A percentile compares a stretch with the other conserved stretches of the same genome.
phyloP scores from a whole-genome alignment of 1,140 invertebrate species.

The Anadara kagoshimensis region DNA sequence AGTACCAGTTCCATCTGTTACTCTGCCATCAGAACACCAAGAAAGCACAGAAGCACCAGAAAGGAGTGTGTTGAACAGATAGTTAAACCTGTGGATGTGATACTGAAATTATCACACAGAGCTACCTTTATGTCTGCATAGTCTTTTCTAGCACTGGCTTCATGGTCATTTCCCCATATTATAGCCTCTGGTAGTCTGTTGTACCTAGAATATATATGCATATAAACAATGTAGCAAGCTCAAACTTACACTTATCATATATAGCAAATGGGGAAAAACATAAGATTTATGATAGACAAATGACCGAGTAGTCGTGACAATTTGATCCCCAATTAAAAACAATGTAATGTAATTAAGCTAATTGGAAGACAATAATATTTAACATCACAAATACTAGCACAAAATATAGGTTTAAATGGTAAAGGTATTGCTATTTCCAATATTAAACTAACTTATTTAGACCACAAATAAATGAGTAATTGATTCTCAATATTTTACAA shows the following conservation, averaged over 20 bases:
- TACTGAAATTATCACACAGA: neutral
- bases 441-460: no score
- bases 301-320: no score
- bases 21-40: slow-evolving; percentile 31
- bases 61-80: neutral
- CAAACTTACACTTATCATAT: neutral
- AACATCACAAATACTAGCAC: no score
- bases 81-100: slow-evolving; percentile 6
- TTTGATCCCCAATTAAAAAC: neutral
- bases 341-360: neutral
- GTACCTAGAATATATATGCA: slow-evolving; percentile 9
- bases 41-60: slow-evolving; percentile 6
- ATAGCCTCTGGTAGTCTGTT: slow-evolving; percentile 9
- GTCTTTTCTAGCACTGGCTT: slow-evolving; percentile 1
- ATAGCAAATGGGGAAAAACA: neutral
- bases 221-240: neutral
- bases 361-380: neutral
- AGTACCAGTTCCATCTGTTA: neutral
- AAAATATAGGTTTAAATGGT: no score
- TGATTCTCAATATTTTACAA: neutral
- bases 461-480: no score
- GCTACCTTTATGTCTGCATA: neutral
- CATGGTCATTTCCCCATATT: slow-evolving; percentile 17
- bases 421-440: no score
- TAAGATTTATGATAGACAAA: neutral